These are phyloP conservation scores for Zosterops borbonicus DNA, from an alignment of 2,113 vertebrate species.

Conservation along the genomic window DNA sequence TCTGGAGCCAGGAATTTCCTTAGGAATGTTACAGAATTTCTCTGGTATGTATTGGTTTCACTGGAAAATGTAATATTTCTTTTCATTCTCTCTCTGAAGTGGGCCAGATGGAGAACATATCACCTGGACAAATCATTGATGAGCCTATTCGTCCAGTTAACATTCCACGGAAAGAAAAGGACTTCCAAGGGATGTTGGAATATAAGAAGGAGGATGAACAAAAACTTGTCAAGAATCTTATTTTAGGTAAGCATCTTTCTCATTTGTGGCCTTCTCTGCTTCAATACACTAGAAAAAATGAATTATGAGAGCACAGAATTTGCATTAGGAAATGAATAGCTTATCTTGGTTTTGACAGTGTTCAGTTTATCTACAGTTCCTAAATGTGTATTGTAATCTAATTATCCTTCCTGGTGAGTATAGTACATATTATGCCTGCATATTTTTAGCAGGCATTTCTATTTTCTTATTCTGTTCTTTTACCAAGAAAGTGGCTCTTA, in stretches of 20 bases:
- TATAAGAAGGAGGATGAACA: conserved; percentile 98
- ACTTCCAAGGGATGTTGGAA: conserved; percentile 99
- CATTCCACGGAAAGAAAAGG: conserved; percentile 97
- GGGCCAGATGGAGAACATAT: conserved; percentile 86
- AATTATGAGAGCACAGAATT: neutral
- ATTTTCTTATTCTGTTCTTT: neutral
- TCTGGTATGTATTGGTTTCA: neutral
- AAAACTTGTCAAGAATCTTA: conserved; percentile 96
- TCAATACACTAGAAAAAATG: neutral
- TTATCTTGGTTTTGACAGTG: neutral
- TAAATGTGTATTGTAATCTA: neutral
- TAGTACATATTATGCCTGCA: neutral
- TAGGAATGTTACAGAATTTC: neutral
- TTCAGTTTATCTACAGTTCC: neutral
- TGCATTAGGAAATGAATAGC: neutral
- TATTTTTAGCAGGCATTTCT: neutral
- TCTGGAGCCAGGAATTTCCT: neutral
- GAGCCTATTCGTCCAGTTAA: conserved; percentile 95
- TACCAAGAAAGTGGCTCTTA: neutral
- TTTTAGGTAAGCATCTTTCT: conserved; percentile 81
- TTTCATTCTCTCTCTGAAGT: conserved; percentile 51
- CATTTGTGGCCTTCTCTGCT: neutral
- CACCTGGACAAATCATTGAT: conserved; percentile 94
- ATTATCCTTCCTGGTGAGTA: neutral
- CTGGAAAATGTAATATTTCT: neutral